phyloP scores from a whole-genome alignment of 2,113 vertebrate species.

The Strigops habroptila region DNA sequence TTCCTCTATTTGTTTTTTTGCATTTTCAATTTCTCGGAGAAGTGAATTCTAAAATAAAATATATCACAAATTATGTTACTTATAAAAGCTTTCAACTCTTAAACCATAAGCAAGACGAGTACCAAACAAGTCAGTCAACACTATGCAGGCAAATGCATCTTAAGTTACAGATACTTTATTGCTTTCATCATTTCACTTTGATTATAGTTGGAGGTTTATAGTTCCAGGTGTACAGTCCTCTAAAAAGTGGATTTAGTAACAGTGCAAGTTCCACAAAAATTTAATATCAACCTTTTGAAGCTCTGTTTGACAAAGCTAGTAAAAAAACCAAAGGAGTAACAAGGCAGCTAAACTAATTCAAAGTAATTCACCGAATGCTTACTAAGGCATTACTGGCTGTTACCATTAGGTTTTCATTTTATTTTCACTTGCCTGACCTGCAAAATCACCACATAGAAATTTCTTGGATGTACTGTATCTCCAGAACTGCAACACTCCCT shows the following conservation, averaged over 20 bases:
- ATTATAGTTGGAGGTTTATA: not conserved
- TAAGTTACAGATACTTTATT: not conserved
- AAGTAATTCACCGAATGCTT: not conserved
- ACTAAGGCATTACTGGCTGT: not conserved
- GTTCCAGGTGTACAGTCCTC: not conserved
- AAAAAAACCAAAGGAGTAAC: not conserved
- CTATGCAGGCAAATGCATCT: not conserved
- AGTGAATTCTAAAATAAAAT: slow-evolving; percentile 83
- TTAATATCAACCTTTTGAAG: not conserved
- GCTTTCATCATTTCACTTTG: not conserved
- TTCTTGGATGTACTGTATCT: not conserved
- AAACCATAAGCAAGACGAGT: not conserved
- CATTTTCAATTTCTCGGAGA: slow-evolving; percentile 88
- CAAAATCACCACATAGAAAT: not conserved
- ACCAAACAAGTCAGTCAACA: not conserved
- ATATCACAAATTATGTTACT: not conserved
- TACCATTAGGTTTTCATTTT: not conserved
- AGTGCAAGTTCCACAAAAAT: not conserved
- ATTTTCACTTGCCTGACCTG: not conserved
- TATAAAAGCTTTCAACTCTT: not conserved
- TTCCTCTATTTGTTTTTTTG: slow-evolving; percentile 93
- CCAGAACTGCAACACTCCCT: not conserved
- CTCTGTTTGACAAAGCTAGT: not conserved
- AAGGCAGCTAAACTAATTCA: not conserved
- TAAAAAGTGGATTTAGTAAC: not conserved